Percentiles rank a stretch among this genome's conserved stretches.
Evolutionary conservation across 2,797 vertebrate species (phyloP).

Genomic region (Pygocentrus nattereri): DNA sequence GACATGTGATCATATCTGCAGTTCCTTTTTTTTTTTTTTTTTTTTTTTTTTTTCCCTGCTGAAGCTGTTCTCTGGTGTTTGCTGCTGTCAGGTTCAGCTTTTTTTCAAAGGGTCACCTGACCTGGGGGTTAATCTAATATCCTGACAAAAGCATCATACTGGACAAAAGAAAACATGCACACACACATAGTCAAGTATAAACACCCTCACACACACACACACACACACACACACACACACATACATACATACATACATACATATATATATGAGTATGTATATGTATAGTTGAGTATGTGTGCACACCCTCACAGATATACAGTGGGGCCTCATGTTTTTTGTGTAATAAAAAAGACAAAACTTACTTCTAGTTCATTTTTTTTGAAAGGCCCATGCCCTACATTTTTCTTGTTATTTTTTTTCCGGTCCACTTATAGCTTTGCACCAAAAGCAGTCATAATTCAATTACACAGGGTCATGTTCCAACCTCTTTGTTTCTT

Average conservation of each 20-base stretch:
- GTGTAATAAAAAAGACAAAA: too few relatives aligned
- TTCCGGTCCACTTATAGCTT: too few relatives aligned
- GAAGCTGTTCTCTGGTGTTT: conserved; percentile 28
- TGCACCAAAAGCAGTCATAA: too few relatives aligned
- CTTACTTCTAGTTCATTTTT: too few relatives aligned
- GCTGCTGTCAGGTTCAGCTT: conserved; percentile 45
- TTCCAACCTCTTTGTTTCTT: too few relatives aligned
- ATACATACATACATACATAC: conserved; percentile 42
- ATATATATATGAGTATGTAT: background rate
- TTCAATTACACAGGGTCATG: too few relatives aligned
- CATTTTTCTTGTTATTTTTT: too few relatives aligned
- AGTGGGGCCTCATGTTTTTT: too few relatives aligned
- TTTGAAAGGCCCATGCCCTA: too few relatives aligned
- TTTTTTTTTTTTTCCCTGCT: conserved; percentile 51
- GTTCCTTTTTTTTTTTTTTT: conserved; percentile 59
- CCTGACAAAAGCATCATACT: conserved; percentile 26
- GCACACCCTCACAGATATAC: too few relatives aligned
- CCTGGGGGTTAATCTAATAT: conserved; percentile 48
- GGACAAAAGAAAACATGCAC: conserved; percentile 48
- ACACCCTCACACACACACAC: conserved; percentile 2
- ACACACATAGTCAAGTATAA: conserved; percentile 10
- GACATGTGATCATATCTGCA: conserved; percentile 52
- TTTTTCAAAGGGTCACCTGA: conserved; percentile 47
- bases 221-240: conserved; percentile 39
- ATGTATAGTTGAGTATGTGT: background rate